Percentiles rank a stretch among this genome's conserved stretches.
Evolutionary conservation across 2,888 invertebrate genomes (phyloP).

Genomic region (Acanthopleura granulata): DNA sequence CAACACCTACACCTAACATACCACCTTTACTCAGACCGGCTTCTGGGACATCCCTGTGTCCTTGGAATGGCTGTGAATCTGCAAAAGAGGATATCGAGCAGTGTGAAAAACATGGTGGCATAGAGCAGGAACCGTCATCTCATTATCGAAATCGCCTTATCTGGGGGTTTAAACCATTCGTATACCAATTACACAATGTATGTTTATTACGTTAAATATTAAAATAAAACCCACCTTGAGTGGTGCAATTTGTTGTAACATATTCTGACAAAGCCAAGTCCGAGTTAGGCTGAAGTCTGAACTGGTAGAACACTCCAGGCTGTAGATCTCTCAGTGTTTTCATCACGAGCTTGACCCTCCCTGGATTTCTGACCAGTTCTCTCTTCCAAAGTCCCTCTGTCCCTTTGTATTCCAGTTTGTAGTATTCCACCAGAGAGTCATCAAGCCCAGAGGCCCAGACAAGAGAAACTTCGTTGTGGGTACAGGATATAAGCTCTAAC

Average conservation of each 20-base stretch:
- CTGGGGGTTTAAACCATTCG: too few species aligned
- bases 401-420: neutral
- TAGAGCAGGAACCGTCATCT: too few species aligned
- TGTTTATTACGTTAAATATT: too few species aligned
- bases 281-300: neutral
- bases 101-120: too few species aligned
- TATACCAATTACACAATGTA: too few species aligned
- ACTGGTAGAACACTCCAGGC: neutral
- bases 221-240: neutral
- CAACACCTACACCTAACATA: too few species aligned
- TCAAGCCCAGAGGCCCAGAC: neutral
- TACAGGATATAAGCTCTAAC: neutral
- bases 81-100: too few species aligned
- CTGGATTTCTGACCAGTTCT: neutral
- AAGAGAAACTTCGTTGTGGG: neutral
- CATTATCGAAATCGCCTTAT: too few species aligned
- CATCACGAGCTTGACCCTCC: neutral
- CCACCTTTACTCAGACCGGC: too few species aligned
- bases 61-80: too few species aligned
- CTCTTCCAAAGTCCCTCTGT: neutral
- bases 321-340: neutral
- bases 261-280: neutral
- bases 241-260: neutral
- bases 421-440: slow-evolving; percentile 3
- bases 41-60: too few species aligned